These are phyloP conservation scores for Arctia plantaginis DNA, from an alignment of 2,888 invertebrate species.

Conservation along the genomic window DNA sequence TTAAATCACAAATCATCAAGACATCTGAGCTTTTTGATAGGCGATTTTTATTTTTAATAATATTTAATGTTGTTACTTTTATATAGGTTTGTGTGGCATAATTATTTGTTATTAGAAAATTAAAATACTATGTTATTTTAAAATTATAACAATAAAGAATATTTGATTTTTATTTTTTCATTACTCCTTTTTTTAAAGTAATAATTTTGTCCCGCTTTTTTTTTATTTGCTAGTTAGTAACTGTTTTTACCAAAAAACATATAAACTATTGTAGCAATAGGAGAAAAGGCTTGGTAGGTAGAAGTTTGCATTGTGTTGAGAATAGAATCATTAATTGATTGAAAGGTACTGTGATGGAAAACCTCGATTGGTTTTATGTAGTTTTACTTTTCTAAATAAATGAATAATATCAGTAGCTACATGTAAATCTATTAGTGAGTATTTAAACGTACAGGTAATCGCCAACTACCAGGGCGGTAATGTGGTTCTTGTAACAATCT, in stretches of 20 bases:
- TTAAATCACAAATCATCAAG: slow-evolving; percentile 37
- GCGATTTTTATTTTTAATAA: slow-evolving; percentile 13
- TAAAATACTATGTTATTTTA: background rate
- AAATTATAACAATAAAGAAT: background rate
- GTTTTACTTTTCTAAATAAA: background rate
- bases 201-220: background rate
- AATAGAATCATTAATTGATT: background rate
- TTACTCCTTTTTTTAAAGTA: background rate
- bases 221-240: background rate
- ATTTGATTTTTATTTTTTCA: too few species aligned
- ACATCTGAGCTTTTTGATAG: slow-evolving; percentile 34
- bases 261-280: background rate
- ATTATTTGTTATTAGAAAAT: too few species aligned
- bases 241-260: background rate
- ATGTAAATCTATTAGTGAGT: too few species aligned
- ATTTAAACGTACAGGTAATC: too few species aligned
- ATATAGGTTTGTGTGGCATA: background rate
- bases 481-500: too few species aligned
- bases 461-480: too few species aligned
- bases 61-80: background rate
- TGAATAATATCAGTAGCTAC: too few species aligned
- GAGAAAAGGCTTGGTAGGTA: background rate
- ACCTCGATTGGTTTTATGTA: background rate
- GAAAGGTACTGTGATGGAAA: background rate
- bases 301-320: background rate